A percentile compares a stretch with the other conserved stretches of the same genome.
phyloP scores from a whole-genome alignment of 2,888 invertebrate species.

The Terebella lapidaria region DNA sequence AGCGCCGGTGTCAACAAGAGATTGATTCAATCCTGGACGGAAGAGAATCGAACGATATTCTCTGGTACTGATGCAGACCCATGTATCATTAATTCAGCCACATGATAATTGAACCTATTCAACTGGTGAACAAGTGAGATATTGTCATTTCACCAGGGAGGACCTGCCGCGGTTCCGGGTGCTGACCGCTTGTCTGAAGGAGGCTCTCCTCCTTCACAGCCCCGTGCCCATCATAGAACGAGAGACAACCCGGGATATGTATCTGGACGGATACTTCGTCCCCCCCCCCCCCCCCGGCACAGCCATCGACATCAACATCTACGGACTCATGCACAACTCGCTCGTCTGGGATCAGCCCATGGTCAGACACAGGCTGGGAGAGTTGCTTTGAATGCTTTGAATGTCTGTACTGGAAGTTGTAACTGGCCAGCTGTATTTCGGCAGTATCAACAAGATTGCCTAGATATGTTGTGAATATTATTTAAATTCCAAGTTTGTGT shows the following conservation, averaged over 20 bases:
- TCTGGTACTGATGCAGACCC: too few relatives aligned
- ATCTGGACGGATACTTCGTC: conserved; percentile 29
- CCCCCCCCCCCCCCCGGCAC: conserved; percentile 32
- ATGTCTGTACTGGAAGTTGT: too few relatives aligned
- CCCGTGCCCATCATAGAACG: conserved; percentile 37
- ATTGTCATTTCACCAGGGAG: conserved; percentile 28
- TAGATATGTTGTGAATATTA: too few relatives aligned
- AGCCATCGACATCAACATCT: conserved; percentile 30
- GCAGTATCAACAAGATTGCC: too few relatives aligned
- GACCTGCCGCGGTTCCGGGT: conserved; percentile 34
- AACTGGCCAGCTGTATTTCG: too few relatives aligned
- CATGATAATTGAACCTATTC: too few relatives aligned
- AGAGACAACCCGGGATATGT: conserved; percentile 27
- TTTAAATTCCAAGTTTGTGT: too few relatives aligned
- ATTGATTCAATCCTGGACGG: conserved; percentile 21
- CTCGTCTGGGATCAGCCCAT: conserved; percentile 34
- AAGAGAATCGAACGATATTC: too few relatives aligned
- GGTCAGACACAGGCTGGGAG: too few relatives aligned
- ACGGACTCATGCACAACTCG: conserved; percentile 35
- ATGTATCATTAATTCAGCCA: too few relatives aligned
- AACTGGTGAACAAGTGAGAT: neutral
- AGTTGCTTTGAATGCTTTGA: too few relatives aligned
- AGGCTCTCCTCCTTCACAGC: conserved; percentile 32
- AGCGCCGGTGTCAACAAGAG: conserved; percentile 25
- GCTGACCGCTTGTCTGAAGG: conserved; percentile 40